phyloP scores from a whole-genome alignment of 2,113 vertebrate species.

The Castor canadensis region DNA sequence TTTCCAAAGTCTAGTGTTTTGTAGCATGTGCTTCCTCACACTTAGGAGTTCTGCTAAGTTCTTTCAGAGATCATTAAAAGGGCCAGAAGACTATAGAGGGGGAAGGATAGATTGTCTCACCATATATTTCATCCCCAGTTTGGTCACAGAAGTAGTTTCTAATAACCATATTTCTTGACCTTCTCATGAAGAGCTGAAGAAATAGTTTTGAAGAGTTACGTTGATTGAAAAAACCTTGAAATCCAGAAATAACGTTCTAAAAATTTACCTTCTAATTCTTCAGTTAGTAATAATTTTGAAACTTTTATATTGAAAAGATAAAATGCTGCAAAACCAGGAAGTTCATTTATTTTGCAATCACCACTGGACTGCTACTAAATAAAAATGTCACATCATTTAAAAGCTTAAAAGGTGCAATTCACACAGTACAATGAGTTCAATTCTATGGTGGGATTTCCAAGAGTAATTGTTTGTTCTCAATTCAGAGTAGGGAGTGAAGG shows the following conservation, averaged over 20 bases:
- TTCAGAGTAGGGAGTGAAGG: neutral
- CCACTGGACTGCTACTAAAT: constrained; percentile 41
- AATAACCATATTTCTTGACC: neutral
- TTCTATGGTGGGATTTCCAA: constrained; percentile 30
- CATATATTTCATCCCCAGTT: neutral
- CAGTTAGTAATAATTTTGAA: constrained; percentile 10
- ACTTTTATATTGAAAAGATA: constrained; percentile 10
- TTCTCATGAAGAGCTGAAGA: neutral
- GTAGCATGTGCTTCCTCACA: neutral
- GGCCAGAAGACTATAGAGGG: neutral
- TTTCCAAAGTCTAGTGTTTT: neutral
- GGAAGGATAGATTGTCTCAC: neutral
- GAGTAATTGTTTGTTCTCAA: constrained; percentile 46
- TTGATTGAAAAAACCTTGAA: neutral
- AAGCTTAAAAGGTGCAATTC: constrained; percentile 36
- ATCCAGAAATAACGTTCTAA: neutral
- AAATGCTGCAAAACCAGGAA: neutral
- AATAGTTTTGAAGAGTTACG: neutral
- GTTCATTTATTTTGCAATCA: constrained; percentile 51
- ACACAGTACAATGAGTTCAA: constrained; percentile 23
- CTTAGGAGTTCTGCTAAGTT: neutral
- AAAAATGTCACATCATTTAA: constrained; percentile 62
- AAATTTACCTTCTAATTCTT: neutral
- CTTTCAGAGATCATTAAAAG: neutral
- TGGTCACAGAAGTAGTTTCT: neutral